A percentile compares a stretch with the other conserved stretches of the same genome.
Conservation (phyloP, 2,113 vertebrate species). For the Polyodon spathula region DNA sequence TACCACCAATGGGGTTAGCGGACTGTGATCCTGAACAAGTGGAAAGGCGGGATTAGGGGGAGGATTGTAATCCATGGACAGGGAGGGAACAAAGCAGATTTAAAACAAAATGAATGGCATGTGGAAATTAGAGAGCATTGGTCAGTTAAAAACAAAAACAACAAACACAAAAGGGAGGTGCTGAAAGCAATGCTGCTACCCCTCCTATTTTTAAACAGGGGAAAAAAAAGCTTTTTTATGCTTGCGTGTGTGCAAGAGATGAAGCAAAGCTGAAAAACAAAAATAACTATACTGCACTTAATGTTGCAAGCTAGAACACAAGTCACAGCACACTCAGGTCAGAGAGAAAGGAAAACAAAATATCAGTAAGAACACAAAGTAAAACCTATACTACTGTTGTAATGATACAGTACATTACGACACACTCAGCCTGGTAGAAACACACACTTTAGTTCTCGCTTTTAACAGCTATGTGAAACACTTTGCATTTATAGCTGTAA, state of each 20-base stretch:
- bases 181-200: constrained; percentile 42
- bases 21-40: constrained; percentile 96
- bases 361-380: too few species aligned
- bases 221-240: constrained; percentile 39
- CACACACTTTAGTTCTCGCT: too few species aligned
- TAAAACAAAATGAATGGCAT: constrained; percentile 74
- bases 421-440: too few species aligned
- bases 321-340: neutral
- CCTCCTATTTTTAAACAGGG: constrained; percentile 13
- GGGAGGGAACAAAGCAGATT: constrained; percentile 79
- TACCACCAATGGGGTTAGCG: constrained; percentile 94
- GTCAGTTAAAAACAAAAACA: constrained; percentile 52
- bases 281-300: neutral
- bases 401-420: too few species aligned
- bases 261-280: constrained; percentile 38
- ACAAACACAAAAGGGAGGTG: constrained; percentile 32
- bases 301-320: neutral
- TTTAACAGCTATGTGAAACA: too few species aligned
- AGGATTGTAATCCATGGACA: constrained; percentile 72
- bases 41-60: constrained; percentile 70
- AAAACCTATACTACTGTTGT: too few species aligned
- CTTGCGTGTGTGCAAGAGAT: constrained; percentile 47
- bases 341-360: too few species aligned
- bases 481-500: too few species aligned
- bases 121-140: constrained; percentile 67